A percentile compares a stretch with the other conserved stretches of the same genome.
These are phyloP conservation scores for Ptychoptera albimana DNA, from an alignment of 2,888 invertebrate species.

Conservation along the genomic window DNA sequence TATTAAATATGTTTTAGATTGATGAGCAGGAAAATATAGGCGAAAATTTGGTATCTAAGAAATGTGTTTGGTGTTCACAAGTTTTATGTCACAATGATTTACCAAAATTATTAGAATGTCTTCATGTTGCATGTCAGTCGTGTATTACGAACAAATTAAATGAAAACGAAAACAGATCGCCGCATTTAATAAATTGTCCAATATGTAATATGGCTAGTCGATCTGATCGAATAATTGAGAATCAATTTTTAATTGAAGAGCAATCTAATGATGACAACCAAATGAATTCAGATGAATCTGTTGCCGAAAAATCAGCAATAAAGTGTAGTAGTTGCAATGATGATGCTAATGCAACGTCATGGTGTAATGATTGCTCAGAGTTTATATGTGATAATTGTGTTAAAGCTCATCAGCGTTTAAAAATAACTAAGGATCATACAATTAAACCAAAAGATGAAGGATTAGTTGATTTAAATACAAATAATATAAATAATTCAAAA, in stretches of 20 bases:
- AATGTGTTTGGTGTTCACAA: slow-evolving; percentile 40
- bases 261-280: slow-evolving; percentile 32
- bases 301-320: slow-evolving; percentile 26
- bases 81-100: slow-evolving; percentile 37
- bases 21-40: slow-evolving; percentile 10
- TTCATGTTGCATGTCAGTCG: slow-evolving; percentile 68
- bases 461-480: slow-evolving; percentile 39
- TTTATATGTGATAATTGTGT: slow-evolving; percentile 86
- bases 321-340: slow-evolving; percentile 81
- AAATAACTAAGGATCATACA: slow-evolving; percentile 86
- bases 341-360: slow-evolving; percentile 64
- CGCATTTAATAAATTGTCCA: slow-evolving; percentile 40
- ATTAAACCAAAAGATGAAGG: slow-evolving; percentile 77
- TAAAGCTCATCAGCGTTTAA: slow-evolving; percentile 77
- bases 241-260: slow-evolving; percentile 63
- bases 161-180: slow-evolving; percentile 27
- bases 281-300: slow-evolving; percentile 22
- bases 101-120: slow-evolving; percentile 73
- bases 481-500: slow-evolving; percentile 36
- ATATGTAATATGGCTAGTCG: slow-evolving; percentile 58
- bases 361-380: slow-evolving; percentile 83
- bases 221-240: slow-evolving; percentile 60
- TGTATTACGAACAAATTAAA: slow-evolving; percentile 54
- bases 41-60: slow-evolving; percentile 24
- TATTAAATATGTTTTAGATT: slow-evolving; percentile 7